Conservation (phyloP, 2,888 invertebrate genomes). For the Lordiphosa andalusiaca region DNA sequence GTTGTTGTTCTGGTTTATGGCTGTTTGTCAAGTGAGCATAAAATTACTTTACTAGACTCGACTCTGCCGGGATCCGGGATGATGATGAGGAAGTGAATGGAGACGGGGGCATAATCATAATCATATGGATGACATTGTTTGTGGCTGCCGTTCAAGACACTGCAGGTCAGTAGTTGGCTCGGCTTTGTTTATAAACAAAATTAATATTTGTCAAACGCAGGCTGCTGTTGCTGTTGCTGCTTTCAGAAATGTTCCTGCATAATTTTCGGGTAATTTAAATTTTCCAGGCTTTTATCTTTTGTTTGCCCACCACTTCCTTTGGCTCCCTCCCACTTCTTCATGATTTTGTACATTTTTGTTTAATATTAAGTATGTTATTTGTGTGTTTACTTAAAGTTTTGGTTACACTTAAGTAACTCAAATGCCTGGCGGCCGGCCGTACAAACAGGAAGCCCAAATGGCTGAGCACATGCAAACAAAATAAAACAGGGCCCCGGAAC, state of each 20-base stretch:
- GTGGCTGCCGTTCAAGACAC: constrained; percentile 57
- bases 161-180: constrained; percentile 25
- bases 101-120: constrained; percentile 54
- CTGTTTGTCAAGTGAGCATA: constrained; percentile 68
- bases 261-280: constrained; percentile 78
- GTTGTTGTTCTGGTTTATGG: constrained; percentile 50
- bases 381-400: constrained; percentile 75
- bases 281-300: constrained; percentile 71
- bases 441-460: constrained; percentile 63
- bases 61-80: constrained; percentile 10
- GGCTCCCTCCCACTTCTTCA: constrained; percentile 2
- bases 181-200: constrained; percentile 62
- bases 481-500: constrained; percentile 55
- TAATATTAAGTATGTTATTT: constrained; percentile 75
- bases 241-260: constrained; percentile 75
- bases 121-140: constrained; percentile 74
- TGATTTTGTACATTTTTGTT: constrained; percentile 70
- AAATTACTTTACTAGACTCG: constrained; percentile 56
- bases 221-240: constrained; percentile 20
- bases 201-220: constrained; percentile 71
- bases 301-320: constrained; percentile 45
- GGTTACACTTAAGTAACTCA: constrained; percentile 73
- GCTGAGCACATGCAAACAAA: constrained; percentile 65
- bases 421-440: constrained; percentile 38
- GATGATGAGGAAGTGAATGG: background rate